These are phyloP conservation scores for Collichthys lucidus DNA, from an alignment of 2,113 vertebrate genomes.

Conservation along the genomic window DNA sequence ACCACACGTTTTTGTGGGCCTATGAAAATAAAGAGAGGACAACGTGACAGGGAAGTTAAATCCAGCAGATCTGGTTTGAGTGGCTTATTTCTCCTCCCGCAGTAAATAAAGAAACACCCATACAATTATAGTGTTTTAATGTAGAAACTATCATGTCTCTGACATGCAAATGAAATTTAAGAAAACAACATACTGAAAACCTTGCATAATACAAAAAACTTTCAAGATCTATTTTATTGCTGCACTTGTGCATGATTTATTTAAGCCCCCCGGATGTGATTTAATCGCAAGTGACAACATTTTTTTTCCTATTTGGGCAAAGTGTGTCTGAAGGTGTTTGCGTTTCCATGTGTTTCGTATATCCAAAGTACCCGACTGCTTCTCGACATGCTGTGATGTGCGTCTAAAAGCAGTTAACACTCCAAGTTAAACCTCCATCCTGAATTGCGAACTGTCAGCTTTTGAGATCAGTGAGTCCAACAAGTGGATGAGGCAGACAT, in stretches of 20 bases:
- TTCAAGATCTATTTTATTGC: slow-evolving; percentile 2
- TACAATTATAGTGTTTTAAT: background rate
- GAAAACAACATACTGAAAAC: background rate
- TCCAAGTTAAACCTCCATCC: slow-evolving; percentile 42
- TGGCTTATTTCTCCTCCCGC: background rate
- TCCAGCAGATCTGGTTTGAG: background rate
- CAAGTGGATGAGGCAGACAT: slow-evolving; percentile 66
- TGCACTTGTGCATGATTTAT: background rate
- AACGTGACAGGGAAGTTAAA: background rate
- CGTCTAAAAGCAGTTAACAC: slow-evolving; percentile 49
- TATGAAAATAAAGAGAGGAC: background rate
- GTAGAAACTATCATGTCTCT: background rate
- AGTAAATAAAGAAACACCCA: background rate
- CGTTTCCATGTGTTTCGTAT: background rate
- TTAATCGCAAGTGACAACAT: background rate
- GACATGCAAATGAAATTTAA: background rate
- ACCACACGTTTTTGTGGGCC: background rate
- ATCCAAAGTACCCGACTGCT: background rate
- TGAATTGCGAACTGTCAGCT: slow-evolving; percentile 51
- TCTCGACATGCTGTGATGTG: slow-evolving; percentile 16
- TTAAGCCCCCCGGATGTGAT: background rate
- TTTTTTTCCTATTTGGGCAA: background rate
- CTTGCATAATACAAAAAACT: background rate
- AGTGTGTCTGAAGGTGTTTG: slow-evolving; percentile 12
- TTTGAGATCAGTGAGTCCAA: slow-evolving; percentile 60